Evolutionary conservation across 2,888 invertebrate species (phyloP).

Genomic region (Drosophila maculinotata): DNA sequence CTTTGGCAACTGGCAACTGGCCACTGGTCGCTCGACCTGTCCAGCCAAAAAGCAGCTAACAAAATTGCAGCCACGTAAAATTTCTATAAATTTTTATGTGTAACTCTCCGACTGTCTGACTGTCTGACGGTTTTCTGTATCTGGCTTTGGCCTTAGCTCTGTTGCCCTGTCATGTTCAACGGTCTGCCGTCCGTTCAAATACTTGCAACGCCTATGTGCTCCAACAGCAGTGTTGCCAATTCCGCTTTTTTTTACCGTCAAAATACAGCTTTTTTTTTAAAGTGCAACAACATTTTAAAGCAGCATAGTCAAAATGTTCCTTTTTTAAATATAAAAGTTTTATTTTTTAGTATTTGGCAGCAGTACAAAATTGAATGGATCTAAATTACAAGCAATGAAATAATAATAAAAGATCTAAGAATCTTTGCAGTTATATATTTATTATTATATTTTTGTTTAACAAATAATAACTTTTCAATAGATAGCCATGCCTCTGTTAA

Average conservation of each 20-base stretch:
- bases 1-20: slow-evolving; percentile 65
- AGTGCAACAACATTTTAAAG: too few species aligned
- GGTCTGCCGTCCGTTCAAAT: slow-evolving; percentile 74
- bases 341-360: too few species aligned
- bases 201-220: slow-evolving; percentile 68
- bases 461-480: too few species aligned
- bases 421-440: too few species aligned
- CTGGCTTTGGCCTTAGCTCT: slow-evolving; percentile 18
- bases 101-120: slow-evolving; percentile 21
- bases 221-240: slow-evolving; percentile 6
- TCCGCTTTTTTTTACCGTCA: not conserved
- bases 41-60: slow-evolving; percentile 34
- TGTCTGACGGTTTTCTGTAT: slow-evolving; percentile 9
- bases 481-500: too few species aligned
- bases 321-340: too few species aligned
- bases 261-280: too few species aligned
- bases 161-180: slow-evolving; percentile 60
- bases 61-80: slow-evolving; percentile 73
- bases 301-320: too few species aligned
- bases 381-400: too few species aligned
- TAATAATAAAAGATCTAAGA: too few species aligned
- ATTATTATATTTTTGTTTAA: too few species aligned
- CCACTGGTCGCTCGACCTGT: slow-evolving; percentile 31
- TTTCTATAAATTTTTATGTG: slow-evolving; percentile 77
- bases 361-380: too few species aligned